Base-by-base conservation (phyloP, 2,113 vertebrate species). In the Opisthocomus hoazin region DNA sequence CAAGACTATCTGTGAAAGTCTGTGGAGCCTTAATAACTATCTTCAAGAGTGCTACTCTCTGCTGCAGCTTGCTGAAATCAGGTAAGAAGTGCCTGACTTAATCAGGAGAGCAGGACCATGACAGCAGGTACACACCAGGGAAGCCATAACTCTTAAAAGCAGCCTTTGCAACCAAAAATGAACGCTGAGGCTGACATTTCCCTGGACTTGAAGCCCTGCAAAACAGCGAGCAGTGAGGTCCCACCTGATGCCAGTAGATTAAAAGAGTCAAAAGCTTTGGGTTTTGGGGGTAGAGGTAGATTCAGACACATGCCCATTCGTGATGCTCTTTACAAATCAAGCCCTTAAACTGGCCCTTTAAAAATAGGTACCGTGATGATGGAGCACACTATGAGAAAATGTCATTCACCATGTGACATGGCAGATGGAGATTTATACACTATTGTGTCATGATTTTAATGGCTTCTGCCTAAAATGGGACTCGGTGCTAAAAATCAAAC, bases 361-460 rank as follows among this genome's bases (percentile, higher is more conserved):
- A 87, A 97, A 97, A 97, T 81, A 94, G 90, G 19, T 78, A 34
- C 85, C 19, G 15, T 96, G 93, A 91, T 95, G 95, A 94, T 85
- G 95, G 73, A 89, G 68, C 46, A 26, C 24, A 18, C 68, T 93
- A 61, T 89, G 51, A 77, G 94, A 88, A 80, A 77, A 77, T 65
- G 71, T 80, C 85, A 90, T 26, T 92, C 87, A 80, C 56, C 3
- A 29, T 63, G 84, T 94, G 91, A 93, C 53, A 50, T 10, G 46
- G 71, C 63, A 87, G 91, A 87, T 73, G 37, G 66, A 81, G 82
- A 71, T 83, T 83, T 78, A 65, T 79, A 8, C 15, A 75, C 48
- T 78, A 81, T 80, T 63, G 66, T 9, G 13, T 87, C 81, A 96
- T 58, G 32, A 96, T 89, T 93, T 94, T 90, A 97, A 92, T 84